phyloP scores from a whole-genome alignment of 1,140 invertebrate species.

The Galleria mellonella region DNA sequence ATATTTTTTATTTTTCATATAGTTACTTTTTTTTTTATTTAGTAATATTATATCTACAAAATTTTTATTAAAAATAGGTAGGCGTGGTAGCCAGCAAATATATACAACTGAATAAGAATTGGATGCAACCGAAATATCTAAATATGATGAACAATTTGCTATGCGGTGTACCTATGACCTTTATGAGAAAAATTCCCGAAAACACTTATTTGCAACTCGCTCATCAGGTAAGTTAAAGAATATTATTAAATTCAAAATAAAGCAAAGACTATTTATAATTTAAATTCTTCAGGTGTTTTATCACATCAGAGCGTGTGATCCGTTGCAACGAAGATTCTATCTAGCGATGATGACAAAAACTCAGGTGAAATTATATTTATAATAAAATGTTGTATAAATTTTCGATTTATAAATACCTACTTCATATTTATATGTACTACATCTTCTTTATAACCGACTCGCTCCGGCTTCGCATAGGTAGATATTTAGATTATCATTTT shows the following conservation, averaged over 20 bases:
- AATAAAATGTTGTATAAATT: too few species aligned
- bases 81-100: constrained; percentile 50
- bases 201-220: constrained; percentile 45
- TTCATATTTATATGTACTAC: too few species aligned
- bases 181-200: constrained; percentile 36
- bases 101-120: constrained; percentile 32
- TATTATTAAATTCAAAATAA: not conserved
- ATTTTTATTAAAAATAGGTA: constrained; percentile 29
- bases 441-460: not conserved
- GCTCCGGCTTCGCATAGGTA: not conserved
- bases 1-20: not conserved
- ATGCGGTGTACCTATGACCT: constrained; percentile 52
- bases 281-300: constrained; percentile 41
- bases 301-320: constrained; percentile 56
- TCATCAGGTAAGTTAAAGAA: constrained; percentile 33
- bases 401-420: too few species aligned
- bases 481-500: not conserved
- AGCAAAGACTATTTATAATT: not conserved
- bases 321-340: constrained; percentile 48
- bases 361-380: constrained; percentile 27
- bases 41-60: not conserved
- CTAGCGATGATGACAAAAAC: constrained; percentile 53
- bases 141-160: constrained; percentile 61
- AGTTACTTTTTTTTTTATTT: not conserved
- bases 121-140: constrained; percentile 37